Evolutionary conservation across 2,797 vertebrate genomes (phyloP), one percentile per base, ranked within the genome.

Genomic region (Chromis chromis): DNA sequence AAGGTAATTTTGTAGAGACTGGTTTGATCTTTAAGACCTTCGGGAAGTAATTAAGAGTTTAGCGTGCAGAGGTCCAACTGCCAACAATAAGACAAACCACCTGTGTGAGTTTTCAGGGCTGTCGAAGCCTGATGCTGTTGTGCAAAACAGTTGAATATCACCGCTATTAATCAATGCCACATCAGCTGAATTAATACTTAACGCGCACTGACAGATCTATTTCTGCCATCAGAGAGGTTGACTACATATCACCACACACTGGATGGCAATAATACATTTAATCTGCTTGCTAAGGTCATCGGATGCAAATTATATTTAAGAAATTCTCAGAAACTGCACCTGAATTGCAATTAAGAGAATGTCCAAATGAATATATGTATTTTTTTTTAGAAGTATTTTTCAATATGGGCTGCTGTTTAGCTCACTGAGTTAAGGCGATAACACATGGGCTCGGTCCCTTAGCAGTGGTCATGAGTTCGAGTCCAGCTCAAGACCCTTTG

Each of bases 271-370:
- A 69, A 81, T 76, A 60, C 8, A 21, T 75, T 82, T 70, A 65
- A 72, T 79, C 53, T 55, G 14, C 60, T 52, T 53, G 50, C 50
- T 79, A 88, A 83, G 78, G 79, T 86, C 71, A 68, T n/a, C 48
- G 40, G 19, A 31, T 78, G 71, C 67, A 84, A 80, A 79, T 78
- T 61, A 19, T 62, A 28, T 57, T 46, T 39, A 2, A 63, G 21
- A 49, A 48, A 62, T 25, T 74, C 52, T 40, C n/a, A 55, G 36
- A 31, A 72, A 50, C 39, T 50, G 24, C 49, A 19, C 56, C 53
- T 39, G 14, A 33, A 46, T 55, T 71, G 24, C 44, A 70, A 52
- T 63, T 28, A 28, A 11, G 25, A 39, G 1, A 54, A 63, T n/a
- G 49, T 50, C 19, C 42, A 70, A 36, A 59, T 3, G 8, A 48